Evolutionary conservation across 2,113 vertebrate genomes (phyloP), one percentile per base, ranked within the genome.

Genomic region (Conger conger): DNA sequence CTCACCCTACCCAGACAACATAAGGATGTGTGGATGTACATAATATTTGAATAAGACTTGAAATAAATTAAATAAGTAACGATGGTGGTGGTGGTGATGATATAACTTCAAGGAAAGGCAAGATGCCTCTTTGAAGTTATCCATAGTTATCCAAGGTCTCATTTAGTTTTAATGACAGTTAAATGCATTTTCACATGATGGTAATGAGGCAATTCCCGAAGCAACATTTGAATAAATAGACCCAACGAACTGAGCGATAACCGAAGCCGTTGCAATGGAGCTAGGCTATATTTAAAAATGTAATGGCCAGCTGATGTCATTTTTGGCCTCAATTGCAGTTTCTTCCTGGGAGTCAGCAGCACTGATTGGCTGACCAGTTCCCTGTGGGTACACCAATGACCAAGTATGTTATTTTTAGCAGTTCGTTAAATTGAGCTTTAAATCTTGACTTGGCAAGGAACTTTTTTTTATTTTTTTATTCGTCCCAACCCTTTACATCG

Each of bases 341-440:
- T 73, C 33, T 13, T 73, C 68, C n/a, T 13, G 9, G n/a, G 27
- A 73, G 68, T 73, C 68, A 1, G 6, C 68, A 73, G 68, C n/a
- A 27, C 68, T 33, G 27, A n/a, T 30, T 73, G 68, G n/a, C 6
- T 73, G 68, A 73, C 68, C 68, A 30, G 27, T 73, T 27, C n/a
- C 68, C 68, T 73, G n/a, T 15, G 68, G n/a, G n/a, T 73, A 73
- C n/a, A 33, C 27, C n/a, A 11, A 33, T 73, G 68, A n/a, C 68
- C 27, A 42, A 68, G 53, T 84, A 27, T 42, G 38, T 77, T 83
- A 79, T 84, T 50, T 78, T 84, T 54, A 84, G 76, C 27, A 50
- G 40, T 45, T 84, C 57, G 83, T 84, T 84, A 77, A 84, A 84
- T 79, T 54, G 79, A 79, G 68, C 15, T 54, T 60, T 57, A 82